Conservation (phyloP, 2,113 vertebrate species). For the Takifugu flavidus region DNA sequence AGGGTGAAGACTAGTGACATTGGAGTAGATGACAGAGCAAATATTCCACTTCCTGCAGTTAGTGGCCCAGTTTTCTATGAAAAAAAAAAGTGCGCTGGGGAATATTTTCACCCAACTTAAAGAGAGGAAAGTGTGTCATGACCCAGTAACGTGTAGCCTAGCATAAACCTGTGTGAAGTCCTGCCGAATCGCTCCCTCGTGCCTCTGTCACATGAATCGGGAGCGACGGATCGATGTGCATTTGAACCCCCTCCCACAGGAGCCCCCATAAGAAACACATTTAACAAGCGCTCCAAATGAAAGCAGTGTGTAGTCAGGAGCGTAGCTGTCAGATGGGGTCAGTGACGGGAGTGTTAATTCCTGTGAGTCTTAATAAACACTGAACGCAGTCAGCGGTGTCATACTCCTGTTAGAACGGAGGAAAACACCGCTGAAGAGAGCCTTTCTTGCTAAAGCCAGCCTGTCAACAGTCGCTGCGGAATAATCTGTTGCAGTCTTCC, state of each 20-base stretch:
- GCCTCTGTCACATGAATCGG: conserved; percentile 49
- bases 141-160: conserved; percentile 62
- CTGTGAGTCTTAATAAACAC: conserved; percentile 47
- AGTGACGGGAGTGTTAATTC: conserved; percentile 53
- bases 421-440: conserved; percentile 39
- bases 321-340: conserved; percentile 54
- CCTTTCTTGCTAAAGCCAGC: conserved; percentile 44
- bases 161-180: conserved; percentile 61
- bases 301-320: conserved; percentile 36
- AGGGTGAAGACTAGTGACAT: conserved; percentile 51
- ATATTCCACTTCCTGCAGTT: conserved; percentile 68
- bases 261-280: conserved; percentile 46
- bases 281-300: conserved; percentile 59
- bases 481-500: conserved; percentile 40
- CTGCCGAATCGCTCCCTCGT: conserved; percentile 51
- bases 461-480: conserved; percentile 38
- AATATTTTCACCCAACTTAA: conserved; percentile 70
- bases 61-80: conserved; percentile 68
- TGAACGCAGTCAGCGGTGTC: conserved; percentile 51
- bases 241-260: conserved; percentile 63
- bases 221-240: conserved; percentile 60
- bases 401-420: conserved; percentile 16
- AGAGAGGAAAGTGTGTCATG: conserved; percentile 69
- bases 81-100: conserved; percentile 51
- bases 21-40: conserved; percentile 62